These are phyloP conservation scores for Dolomedes plantarius DNA, from an alignment of 2,888 invertebrate genomes.

Conservation along the genomic window DNA sequence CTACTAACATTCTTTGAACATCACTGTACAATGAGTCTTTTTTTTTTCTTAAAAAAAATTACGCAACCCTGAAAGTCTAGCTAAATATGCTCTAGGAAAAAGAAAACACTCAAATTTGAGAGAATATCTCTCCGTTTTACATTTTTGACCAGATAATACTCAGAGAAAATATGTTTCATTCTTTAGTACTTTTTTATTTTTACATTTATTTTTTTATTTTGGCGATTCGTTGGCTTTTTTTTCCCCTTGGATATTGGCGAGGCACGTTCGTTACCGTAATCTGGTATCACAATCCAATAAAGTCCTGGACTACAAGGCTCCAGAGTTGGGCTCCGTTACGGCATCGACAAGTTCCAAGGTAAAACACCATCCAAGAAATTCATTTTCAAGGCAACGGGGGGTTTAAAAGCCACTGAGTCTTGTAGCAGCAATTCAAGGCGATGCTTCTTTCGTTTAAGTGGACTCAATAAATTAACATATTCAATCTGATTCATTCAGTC, in stretches of 20 bases:
- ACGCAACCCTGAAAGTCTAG: constrained; percentile 67
- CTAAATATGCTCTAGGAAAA: constrained; percentile 69
- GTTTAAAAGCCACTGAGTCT: constrained; percentile 16
- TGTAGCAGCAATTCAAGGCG: constrained; percentile 19
- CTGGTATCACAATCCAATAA: constrained; percentile 71
- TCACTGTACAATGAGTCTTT: constrained; percentile 64
- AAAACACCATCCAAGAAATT: not conserved
- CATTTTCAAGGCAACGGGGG: constrained; percentile 38
- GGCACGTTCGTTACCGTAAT: constrained; percentile 38
- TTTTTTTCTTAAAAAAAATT: constrained; percentile 48
- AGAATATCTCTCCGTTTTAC: constrained; percentile 57
- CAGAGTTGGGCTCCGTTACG: constrained; percentile 52
- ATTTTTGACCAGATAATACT: constrained; percentile 71
- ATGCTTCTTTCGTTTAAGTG: not conserved
- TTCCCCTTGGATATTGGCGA: constrained; percentile 56
- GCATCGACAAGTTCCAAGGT: constrained; percentile 60
- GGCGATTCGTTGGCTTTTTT: constrained; percentile 27
- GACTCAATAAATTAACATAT: not conserved
- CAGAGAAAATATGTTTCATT: constrained; percentile 58
- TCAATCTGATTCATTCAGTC: constrained; percentile 1
- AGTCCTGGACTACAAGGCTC: constrained; percentile 70
- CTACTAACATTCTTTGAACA: constrained; percentile 67
- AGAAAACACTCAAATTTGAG: constrained; percentile 72
- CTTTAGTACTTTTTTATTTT: constrained; percentile 5
- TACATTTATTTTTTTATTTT: constrained; percentile 35